Evolutionary conservation across 2,888 invertebrate species (phyloP).

Genomic region (Apomyelois bistriatella): DNA sequence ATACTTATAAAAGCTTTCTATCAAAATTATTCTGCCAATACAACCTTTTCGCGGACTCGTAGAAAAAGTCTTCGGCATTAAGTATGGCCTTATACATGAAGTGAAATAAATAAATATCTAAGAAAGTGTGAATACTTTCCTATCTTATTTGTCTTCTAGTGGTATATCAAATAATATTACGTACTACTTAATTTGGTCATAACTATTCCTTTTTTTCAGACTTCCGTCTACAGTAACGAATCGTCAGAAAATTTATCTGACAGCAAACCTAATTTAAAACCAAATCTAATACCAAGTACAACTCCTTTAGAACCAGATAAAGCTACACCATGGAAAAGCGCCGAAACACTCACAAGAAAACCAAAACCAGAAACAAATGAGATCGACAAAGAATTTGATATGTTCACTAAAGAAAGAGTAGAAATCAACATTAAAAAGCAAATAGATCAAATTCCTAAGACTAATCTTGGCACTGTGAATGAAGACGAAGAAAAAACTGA

Average conservation of each 20-base stretch:
- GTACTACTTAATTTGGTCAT: too few relatives aligned
- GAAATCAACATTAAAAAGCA: slow-evolving; percentile 40
- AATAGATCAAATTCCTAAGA: slow-evolving; percentile 32
- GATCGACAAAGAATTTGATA: slow-evolving; percentile 71
- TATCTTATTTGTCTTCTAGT: too few relatives aligned
- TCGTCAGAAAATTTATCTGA: slow-evolving; percentile 53
- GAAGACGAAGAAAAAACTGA: slow-evolving; percentile 66
- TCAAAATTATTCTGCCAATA: too few relatives aligned
- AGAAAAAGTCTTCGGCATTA: too few relatives aligned
- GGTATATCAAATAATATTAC: too few relatives aligned
- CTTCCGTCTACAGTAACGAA: slow-evolving; percentile 56
- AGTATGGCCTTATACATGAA: too few relatives aligned
- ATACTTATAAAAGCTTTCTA: too few relatives aligned
- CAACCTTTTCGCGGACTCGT: too few relatives aligned
- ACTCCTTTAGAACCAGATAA: slow-evolving; percentile 64
- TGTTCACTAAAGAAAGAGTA: slow-evolving; percentile 68
- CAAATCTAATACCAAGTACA: slow-evolving; percentile 43
- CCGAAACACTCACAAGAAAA: slow-evolving; percentile 39
- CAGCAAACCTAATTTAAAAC: slow-evolving; percentile 31
- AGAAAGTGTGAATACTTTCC: too few relatives aligned
- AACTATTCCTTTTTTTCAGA: slow-evolving; percentile 42
- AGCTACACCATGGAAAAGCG: slow-evolving; percentile 45
- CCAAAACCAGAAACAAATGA: slow-evolving; percentile 33
- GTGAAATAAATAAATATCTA: too few relatives aligned
- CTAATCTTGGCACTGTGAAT: slow-evolving; percentile 57